Conservation (phyloP, 2,113 vertebrate genomes). For the Peromyscus polionotus region DNA sequence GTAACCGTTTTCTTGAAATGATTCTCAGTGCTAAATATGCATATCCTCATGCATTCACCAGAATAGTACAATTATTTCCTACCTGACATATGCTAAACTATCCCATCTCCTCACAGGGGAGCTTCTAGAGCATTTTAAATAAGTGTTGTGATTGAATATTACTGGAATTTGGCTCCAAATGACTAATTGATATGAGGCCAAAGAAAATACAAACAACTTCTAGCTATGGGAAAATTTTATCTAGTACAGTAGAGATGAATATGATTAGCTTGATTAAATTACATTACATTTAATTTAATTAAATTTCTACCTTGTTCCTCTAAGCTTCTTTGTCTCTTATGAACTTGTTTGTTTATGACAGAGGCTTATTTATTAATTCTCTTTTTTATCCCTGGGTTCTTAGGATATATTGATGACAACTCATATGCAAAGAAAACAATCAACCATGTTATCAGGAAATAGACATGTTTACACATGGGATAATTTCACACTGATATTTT, state of each 20-base stretch:
- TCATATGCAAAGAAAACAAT: slow-evolving; percentile 16
- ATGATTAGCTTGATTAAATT: slow-evolving; percentile 51
- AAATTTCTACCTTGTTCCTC: slow-evolving; percentile 51
- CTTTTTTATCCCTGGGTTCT: background rate
- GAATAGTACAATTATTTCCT: background rate
- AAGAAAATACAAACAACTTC: background rate
- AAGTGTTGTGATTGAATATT: slow-evolving; percentile 59
- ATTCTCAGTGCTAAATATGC: background rate
- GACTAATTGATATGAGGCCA: slow-evolving; percentile 61
- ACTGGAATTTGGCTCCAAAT: background rate
- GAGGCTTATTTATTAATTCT: slow-evolving; percentile 51
- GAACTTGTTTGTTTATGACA: slow-evolving; percentile 45
- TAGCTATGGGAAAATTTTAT: slow-evolving; percentile 21
- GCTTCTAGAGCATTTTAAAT: slow-evolving; percentile 48
- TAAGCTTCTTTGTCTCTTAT: slow-evolving; percentile 55
- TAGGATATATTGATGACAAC: background rate
- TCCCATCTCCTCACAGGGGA: background rate
- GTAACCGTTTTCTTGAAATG: background rate
- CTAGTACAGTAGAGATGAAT: slow-evolving; percentile 23
- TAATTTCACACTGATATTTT: slow-evolving; percentile 18
- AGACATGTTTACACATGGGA: slow-evolving; percentile 6
- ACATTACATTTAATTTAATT: slow-evolving; percentile 48
- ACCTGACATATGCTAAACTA: background rate
- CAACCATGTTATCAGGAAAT: slow-evolving; percentile 33
- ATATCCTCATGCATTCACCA: background rate